Evolutionary conservation across 2,888 invertebrate species (phyloP).

Genomic region (Willowsia nigromaculata): DNA sequence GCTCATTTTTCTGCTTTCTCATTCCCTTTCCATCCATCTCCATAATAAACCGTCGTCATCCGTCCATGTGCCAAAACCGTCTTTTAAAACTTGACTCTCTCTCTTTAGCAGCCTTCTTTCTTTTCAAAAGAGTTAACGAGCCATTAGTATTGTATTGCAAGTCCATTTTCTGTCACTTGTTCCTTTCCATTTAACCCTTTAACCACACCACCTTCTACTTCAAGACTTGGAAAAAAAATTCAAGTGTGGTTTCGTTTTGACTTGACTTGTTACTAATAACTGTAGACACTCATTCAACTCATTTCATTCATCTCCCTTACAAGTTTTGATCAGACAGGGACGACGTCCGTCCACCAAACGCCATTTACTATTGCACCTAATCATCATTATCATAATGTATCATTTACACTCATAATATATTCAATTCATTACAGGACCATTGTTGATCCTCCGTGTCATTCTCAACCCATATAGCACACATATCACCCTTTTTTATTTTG

Average conservation of each 20-base stretch:
- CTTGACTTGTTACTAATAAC: conserved; percentile 40
- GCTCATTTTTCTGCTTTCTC: conserved; percentile 39
- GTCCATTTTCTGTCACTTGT: conserved; percentile 65
- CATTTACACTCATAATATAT: conserved; percentile 41
- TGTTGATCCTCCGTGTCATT: conserved; percentile 7
- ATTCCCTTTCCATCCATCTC: too few relatives aligned
- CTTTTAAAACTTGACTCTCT: not conserved
- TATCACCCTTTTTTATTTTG: not conserved
- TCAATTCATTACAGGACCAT: conserved; percentile 60
- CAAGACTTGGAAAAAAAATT: too few relatives aligned
- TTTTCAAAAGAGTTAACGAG: conserved; percentile 58
- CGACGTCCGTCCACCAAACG: not conserved
- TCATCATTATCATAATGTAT: conserved; percentile 1
- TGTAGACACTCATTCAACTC: conserved; percentile 2
- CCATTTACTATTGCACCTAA: conserved; percentile 24
- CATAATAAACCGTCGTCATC: too few relatives aligned
- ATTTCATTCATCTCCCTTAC: not conserved
- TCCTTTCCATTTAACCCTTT: conserved; percentile 53
- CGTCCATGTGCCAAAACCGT: conserved; percentile 58
- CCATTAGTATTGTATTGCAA: conserved; percentile 65
- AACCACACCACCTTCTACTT: not conserved
- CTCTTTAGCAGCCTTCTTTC: not conserved
- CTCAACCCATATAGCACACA: not conserved
- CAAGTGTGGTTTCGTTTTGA: not conserved
- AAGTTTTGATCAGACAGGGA: conserved; percentile 27